These are phyloP conservation scores for Yponomeuta plumbellus DNA, from an alignment of 2,888 invertebrate species.

Conservation along the genomic window DNA sequence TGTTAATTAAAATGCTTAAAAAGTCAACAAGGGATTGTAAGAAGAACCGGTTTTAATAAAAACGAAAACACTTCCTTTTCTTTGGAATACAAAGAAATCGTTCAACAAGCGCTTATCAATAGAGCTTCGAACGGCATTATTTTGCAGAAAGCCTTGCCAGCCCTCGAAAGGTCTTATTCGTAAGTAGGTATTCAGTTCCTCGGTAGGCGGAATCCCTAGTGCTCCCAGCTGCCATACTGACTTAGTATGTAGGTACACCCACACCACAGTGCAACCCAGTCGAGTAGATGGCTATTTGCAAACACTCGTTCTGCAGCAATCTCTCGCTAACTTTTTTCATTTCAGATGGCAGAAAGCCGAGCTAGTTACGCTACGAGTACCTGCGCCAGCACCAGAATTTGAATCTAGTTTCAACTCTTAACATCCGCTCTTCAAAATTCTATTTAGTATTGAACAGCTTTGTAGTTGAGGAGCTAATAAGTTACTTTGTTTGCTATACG, in stretches of 20 bases:
- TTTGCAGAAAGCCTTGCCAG: neutral
- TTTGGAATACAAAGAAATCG: no score
- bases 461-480: no score
- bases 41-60: no score
- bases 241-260: slow-evolving; percentile 25
- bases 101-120: neutral
- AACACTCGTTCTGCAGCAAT: slow-evolving; percentile 36
- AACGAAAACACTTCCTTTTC: no score
- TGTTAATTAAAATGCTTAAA: no score
- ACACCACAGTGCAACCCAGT: slow-evolving; percentile 28
- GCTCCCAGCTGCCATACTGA: neutral
- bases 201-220: slow-evolving; percentile 28
- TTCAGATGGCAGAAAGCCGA: slow-evolving; percentile 29
- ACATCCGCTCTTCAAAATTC: neutral
- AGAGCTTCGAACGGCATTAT: neutral
- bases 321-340: slow-evolving; percentile 37
- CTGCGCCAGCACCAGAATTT: neutral
- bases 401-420: neutral
- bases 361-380: neutral
- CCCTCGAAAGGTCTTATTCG: neutral
- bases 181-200: neutral
- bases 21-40: no score
- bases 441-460: no score
- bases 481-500: no score
- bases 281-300: slow-evolving; percentile 33